These are phyloP conservation scores for Ornithorhynchus anatinus DNA, from an alignment of 2,113 vertebrate species.

Conservation along the genomic window DNA sequence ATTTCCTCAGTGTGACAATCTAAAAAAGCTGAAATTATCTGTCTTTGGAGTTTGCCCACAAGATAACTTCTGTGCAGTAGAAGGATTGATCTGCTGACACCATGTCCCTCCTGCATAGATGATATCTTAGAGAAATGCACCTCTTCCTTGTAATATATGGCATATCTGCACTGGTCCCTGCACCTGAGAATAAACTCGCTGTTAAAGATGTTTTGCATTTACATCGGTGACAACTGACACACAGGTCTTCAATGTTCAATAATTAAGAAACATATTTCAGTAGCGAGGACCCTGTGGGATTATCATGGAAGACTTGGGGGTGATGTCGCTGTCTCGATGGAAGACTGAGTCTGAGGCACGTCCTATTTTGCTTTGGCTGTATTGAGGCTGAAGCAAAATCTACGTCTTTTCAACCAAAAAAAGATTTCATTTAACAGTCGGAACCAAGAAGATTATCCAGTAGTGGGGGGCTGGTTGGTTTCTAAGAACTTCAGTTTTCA, in stretches of 20 bases:
- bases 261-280: neutral
- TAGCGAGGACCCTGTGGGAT: neutral
- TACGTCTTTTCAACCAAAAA: neutral
- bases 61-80: slow-evolving; percentile 31
- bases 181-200: slow-evolving; percentile 12
- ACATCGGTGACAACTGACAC: neutral
- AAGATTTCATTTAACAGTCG: neutral
- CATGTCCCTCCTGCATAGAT: neutral
- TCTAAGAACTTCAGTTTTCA: no score
- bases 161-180: neutral
- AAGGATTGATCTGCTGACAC: slow-evolving; percentile 13
- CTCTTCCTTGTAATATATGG: slow-evolving; percentile 15
- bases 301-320: no score
- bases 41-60: neutral
- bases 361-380: neutral
- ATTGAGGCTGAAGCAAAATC: neutral
- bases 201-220: neutral
- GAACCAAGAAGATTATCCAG: no score
- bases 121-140: slow-evolving; percentile 23
- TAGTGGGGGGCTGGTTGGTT: no score
- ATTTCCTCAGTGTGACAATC: no score
- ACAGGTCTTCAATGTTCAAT: neutral
- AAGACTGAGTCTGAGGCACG: neutral
- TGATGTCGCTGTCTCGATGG: no score
- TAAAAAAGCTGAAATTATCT: neutral